phyloP scores from a whole-genome alignment of 2,888 invertebrate species.

The Microplitis deprimator region DNA sequence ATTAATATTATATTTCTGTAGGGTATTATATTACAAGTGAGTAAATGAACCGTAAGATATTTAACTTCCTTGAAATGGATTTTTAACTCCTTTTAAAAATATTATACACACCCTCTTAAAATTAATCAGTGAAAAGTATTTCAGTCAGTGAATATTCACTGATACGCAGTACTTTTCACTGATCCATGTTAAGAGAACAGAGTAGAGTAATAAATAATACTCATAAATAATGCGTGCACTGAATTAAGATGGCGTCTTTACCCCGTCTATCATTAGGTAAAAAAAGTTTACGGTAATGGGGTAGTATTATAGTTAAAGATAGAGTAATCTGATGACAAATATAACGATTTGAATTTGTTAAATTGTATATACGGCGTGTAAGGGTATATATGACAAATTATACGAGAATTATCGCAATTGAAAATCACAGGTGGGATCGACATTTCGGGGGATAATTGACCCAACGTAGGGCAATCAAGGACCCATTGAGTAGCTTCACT shows the following conservation, averaged over 20 bases:
- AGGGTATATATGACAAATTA: not conserved
- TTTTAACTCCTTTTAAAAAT: not conserved
- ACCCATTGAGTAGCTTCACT: slow-evolving; percentile 59
- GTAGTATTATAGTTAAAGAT: not conserved
- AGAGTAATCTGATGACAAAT: not conserved
- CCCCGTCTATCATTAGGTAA: not conserved
- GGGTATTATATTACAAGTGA: slow-evolving; percentile 18
- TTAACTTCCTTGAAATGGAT: not conserved
- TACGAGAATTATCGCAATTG: slow-evolving; percentile 41
- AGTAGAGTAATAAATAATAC: not conserved
- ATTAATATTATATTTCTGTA: slow-evolving; percentile 20
- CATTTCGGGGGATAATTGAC: slow-evolving; percentile 52
- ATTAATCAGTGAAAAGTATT: too few relatives aligned
- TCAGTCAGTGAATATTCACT: too few relatives aligned
- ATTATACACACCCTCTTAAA: too few relatives aligned
- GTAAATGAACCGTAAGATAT: not conserved
- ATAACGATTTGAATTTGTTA: not conserved
- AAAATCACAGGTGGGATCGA: slow-evolving; percentile 61
- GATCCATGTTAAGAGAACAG: too few relatives aligned
- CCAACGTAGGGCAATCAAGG: slow-evolving; percentile 60
- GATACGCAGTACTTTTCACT: too few relatives aligned
- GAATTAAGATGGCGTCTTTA: not conserved
- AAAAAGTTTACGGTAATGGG: not conserved
- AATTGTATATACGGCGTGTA: not conserved
- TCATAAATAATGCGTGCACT: not conserved